These are phyloP conservation scores for Vanessa tameamea DNA, from an alignment of 1,140 invertebrate species.

Conservation along the genomic window DNA sequence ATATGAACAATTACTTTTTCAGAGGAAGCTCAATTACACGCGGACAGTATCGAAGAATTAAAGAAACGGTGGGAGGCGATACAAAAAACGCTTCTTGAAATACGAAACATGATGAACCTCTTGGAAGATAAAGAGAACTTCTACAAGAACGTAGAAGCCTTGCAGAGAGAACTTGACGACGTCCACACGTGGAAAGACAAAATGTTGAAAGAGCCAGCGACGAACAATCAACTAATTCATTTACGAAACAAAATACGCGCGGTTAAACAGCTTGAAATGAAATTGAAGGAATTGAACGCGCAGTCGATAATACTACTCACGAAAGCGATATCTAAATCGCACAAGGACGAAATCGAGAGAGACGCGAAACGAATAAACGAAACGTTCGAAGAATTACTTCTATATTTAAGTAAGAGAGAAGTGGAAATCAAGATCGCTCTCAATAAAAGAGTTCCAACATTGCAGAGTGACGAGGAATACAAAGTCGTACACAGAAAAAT, in stretches of 20 bases:
- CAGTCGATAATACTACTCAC: constrained; percentile 64
- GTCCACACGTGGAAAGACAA: constrained; percentile 61
- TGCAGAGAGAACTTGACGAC: constrained; percentile 61
- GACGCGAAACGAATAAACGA: constrained; percentile 60
- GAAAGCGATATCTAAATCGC: constrained; percentile 54
- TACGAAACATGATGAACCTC: constrained; percentile 64
- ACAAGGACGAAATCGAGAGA: constrained; percentile 61
- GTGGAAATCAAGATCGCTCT: constrained; percentile 54
- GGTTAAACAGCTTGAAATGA: constrained; percentile 67
- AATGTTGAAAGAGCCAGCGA: constrained; percentile 52
- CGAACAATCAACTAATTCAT: constrained; percentile 69
- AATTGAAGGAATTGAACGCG: constrained; percentile 63
- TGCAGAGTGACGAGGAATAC: constrained; percentile 51
- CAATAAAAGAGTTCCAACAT: constrained; percentile 41
- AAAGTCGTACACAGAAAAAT: constrained; percentile 50
- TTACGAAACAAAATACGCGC: constrained; percentile 60
- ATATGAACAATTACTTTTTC: constrained; percentile 28
- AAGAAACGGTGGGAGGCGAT: constrained; percentile 62
- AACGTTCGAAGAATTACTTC: constrained; percentile 53
- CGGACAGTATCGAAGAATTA: constrained; percentile 58
- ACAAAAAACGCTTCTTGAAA: constrained; percentile 53
- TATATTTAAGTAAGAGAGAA: constrained; percentile 47
- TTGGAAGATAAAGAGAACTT: constrained; percentile 67
- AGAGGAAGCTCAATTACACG: constrained; percentile 66
- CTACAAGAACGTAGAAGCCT: constrained; percentile 50